Conservation (phyloP, 2,888 invertebrate species). For the Melieria omissa region DNA sequence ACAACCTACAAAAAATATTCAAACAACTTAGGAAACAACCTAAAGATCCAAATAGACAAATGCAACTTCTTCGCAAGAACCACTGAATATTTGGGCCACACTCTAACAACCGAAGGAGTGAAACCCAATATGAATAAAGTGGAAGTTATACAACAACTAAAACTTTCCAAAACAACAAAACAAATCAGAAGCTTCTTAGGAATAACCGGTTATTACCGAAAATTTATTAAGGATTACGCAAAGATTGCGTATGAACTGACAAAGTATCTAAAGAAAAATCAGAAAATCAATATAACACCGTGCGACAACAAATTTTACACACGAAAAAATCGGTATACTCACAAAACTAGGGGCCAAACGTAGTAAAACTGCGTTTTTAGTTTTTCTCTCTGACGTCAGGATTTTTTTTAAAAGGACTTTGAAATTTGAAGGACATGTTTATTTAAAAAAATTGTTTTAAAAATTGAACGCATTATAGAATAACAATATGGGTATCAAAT, state of each 20-base stretch:
- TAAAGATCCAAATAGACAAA: slow-evolving; percentile 44
- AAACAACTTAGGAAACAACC: slow-evolving; percentile 10
- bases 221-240: too few species aligned
- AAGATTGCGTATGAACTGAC: slow-evolving; percentile 14
- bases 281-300: slow-evolving; percentile 23
- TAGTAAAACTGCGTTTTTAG: too few species aligned
- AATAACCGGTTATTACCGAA: slow-evolving; percentile 42
- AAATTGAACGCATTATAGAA: too few species aligned
- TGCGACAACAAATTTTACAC: too few species aligned
- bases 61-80: slow-evolving; percentile 39
- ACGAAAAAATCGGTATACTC: too few species aligned
- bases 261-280: slow-evolving; percentile 33
- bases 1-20: slow-evolving; percentile 34
- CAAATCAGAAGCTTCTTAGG: slow-evolving; percentile 44
- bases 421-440: too few species aligned
- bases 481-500: too few species aligned
- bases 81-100: slow-evolving; percentile 43
- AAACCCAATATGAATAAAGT: slow-evolving; percentile 48
- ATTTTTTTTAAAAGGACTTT: too few species aligned
- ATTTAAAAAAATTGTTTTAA: too few species aligned
- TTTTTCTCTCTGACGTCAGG: too few species aligned
- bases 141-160: slow-evolving; percentile 41
- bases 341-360: too few species aligned
- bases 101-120: slow-evolving; percentile 24
- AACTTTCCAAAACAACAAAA: slow-evolving; percentile 40